A percentile compares a stretch with the other conserved stretches of the same genome.
phyloP scores from a whole-genome alignment of 2,113 vertebrate genomes.

The Nycticebus coucang region DNA sequence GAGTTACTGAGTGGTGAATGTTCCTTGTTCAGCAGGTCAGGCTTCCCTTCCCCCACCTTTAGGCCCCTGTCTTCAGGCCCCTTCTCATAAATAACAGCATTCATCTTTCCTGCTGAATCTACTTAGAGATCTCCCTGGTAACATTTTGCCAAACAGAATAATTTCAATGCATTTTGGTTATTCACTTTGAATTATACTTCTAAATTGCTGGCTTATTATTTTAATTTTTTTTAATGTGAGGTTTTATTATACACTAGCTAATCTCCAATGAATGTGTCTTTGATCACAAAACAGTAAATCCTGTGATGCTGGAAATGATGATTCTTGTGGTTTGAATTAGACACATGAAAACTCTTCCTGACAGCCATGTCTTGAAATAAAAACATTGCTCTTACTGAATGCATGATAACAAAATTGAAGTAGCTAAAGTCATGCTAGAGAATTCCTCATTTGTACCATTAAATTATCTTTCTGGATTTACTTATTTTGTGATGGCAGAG shows the following conservation, averaged over 20 bases:
- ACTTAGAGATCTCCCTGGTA: not conserved
- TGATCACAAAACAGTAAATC: conserved; percentile 28
- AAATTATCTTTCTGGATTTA: conserved; percentile 31
- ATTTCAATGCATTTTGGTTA: not conserved
- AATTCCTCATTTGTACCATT: conserved; percentile 3
- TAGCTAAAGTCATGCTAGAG: not conserved
- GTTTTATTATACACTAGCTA: not conserved
- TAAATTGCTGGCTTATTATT: not conserved
- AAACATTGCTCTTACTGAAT: not conserved
- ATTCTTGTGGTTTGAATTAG: conserved; percentile 6
- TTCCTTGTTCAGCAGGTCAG: no score
- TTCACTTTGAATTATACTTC: conserved; percentile 10
- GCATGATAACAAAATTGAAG: not conserved
- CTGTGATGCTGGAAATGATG: not conserved
- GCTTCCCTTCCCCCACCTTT: no score
- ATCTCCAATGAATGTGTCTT: not conserved
- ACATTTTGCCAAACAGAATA: conserved; percentile 5
- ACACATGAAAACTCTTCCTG: not conserved
- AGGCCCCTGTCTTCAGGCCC: no score
- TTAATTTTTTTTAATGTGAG: not conserved
- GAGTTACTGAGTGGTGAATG: no score
- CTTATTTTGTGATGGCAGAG: conserved; percentile 29
- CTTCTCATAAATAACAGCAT: not conserved
- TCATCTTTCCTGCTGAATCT: not conserved
- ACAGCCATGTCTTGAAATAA: not conserved